phyloP scores from a whole-genome alignment of 1,140 invertebrate genomes.

The Apis dorsata region DNA sequence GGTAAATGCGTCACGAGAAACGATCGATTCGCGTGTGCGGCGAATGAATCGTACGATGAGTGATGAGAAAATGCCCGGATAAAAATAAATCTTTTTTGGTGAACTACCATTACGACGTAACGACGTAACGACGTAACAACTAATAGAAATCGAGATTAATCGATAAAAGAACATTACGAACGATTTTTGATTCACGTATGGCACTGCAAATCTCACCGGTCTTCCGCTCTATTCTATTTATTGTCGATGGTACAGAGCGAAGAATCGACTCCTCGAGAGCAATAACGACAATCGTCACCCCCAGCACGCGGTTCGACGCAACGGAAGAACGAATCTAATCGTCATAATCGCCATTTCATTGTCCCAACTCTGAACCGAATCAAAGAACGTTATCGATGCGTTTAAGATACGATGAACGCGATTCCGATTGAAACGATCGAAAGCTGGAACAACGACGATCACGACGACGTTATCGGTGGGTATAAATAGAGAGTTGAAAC shows the following conservation, averaged over 20 bases:
- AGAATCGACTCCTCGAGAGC: not conserved
- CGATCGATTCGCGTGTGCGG: not conserved
- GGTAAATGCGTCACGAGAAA: not conserved
- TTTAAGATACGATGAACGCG: not conserved
- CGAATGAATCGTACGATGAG: not conserved
- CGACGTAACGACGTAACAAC: not conserved
- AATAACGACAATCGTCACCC: not conserved
- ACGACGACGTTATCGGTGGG: conserved; percentile 24
- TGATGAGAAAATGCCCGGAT: not conserved
- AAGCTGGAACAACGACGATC: conserved; percentile 5
- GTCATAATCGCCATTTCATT: not conserved
- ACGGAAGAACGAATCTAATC: conserved; percentile 12
- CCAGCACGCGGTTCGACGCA: not conserved
- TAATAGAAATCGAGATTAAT: not conserved
- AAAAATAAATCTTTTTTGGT: not conserved
- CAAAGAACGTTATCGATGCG: not conserved
- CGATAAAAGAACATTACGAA: not conserved
- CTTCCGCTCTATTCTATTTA: not conserved
- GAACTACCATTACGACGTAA: conserved; percentile 17
- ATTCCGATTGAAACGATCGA: conserved; percentile 8
- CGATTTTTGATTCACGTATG: conserved; percentile 64
- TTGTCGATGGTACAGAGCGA: not conserved
- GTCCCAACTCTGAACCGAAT: not conserved
- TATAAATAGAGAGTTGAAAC: not conserved
- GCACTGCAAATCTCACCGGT: conserved; percentile 44